A percentile compares a stretch with the other conserved stretches of the same genome.
phyloP scores from a whole-genome alignment of 2,888 invertebrate genomes.

The Meghimatium bilineatum region DNA sequence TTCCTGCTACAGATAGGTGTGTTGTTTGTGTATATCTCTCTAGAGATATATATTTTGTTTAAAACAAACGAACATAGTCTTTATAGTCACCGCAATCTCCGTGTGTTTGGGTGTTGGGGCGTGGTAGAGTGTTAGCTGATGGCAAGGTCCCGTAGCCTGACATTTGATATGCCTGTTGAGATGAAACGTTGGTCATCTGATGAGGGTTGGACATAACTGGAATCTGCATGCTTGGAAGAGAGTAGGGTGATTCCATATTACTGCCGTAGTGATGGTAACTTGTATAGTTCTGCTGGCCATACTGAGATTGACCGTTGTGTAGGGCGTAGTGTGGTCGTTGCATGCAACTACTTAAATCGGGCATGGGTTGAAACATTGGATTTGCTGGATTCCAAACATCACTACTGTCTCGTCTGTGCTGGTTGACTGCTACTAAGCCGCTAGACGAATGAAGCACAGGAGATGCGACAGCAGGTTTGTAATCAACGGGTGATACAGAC shows the following conservation, averaged over 20 bases:
- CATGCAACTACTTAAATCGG: slow-evolving; percentile 73
- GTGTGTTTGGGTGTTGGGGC: slow-evolving; percentile 39
- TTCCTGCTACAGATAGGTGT: neutral
- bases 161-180: slow-evolving; percentile 67
- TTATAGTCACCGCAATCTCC: slow-evolving; percentile 44
- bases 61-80: slow-evolving; percentile 47
- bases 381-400: slow-evolving; percentile 76
- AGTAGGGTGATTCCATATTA: slow-evolving; percentile 77
- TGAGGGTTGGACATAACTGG: slow-evolving; percentile 65
- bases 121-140: slow-evolving; percentile 42
- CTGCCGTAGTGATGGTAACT: slow-evolving; percentile 76
- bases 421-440: slow-evolving; percentile 40
- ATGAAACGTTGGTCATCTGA: slow-evolving; percentile 62
- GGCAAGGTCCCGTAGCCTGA: slow-evolving; percentile 60
- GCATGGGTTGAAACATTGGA: slow-evolving; percentile 70
- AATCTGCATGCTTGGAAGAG: slow-evolving; percentile 80
- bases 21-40: neutral
- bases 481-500: slow-evolving; percentile 54
- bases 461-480: slow-evolving; percentile 68
- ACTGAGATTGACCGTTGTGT: slow-evolving; percentile 78
- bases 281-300: slow-evolving; percentile 80
- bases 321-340: slow-evolving; percentile 64
- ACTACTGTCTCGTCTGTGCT: slow-evolving; percentile 47
- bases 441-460: slow-evolving; percentile 66
- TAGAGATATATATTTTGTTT: neutral